Percentiles rank a stretch among this genome's conserved stretches.
Evolutionary conservation across 2,888 invertebrate species (phyloP).

Genomic region (Amphipoea oculea): DNA sequence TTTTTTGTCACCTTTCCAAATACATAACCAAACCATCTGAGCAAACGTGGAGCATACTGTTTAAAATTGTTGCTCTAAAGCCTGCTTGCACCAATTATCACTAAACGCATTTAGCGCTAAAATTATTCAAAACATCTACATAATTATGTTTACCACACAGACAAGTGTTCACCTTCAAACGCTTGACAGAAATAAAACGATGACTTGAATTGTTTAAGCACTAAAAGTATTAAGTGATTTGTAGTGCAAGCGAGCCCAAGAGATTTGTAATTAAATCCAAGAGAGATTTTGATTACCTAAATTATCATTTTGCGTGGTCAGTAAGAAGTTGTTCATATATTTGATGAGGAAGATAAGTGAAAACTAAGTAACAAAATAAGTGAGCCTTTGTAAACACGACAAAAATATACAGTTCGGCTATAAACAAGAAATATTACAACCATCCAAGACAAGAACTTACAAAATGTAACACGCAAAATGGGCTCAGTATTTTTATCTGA

Average conservation of each 20-base stretch:
- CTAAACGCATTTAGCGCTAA: too few relatives aligned
- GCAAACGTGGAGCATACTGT: too few relatives aligned
- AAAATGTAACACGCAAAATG: slow-evolving; percentile 10
- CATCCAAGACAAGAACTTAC: background rate
- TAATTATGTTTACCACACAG: too few relatives aligned
- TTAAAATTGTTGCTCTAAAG: too few relatives aligned
- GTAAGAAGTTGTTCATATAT: background rate
- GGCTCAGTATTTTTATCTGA: background rate
- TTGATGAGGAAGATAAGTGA: background rate
- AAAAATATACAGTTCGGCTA: background rate
- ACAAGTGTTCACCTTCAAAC: background rate
- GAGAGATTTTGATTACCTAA: background rate
- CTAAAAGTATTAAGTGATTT: background rate
- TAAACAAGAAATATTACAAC: background rate
- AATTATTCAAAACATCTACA: too few relatives aligned
- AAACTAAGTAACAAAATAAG: background rate
- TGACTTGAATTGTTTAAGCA: background rate
- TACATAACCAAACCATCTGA: too few relatives aligned
- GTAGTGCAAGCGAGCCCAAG: background rate
- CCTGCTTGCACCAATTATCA: too few relatives aligned
- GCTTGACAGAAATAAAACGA: background rate
- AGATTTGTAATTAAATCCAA: background rate
- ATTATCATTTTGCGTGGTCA: background rate
- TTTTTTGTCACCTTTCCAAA: too few relatives aligned
- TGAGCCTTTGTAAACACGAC: background rate